A percentile compares a stretch with the other conserved stretches of the same genome.
Evolutionary conservation across 2,797 vertebrate species (phyloP).

Genomic region (Carapus acus): DNA sequence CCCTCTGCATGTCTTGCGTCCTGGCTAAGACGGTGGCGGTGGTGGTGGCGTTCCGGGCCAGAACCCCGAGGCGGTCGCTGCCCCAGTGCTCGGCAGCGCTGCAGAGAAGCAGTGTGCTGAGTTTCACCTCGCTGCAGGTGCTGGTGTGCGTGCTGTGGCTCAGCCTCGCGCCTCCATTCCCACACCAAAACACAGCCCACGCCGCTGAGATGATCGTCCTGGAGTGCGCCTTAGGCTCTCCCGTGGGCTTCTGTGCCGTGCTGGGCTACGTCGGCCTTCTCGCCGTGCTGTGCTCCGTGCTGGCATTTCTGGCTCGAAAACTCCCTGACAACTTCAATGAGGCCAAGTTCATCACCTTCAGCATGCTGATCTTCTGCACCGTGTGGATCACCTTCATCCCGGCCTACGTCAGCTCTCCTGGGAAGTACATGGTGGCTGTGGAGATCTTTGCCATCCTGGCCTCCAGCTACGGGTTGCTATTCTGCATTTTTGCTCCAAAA

Average conservation of each 20-base stretch:
- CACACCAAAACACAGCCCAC: slow-evolving; percentile 58
- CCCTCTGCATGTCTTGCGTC: slow-evolving; percentile 61
- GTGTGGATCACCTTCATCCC: slow-evolving; percentile 74
- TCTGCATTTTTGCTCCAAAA: slow-evolving; percentile 71
- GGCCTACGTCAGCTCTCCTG: slow-evolving; percentile 73
- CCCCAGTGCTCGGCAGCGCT: slow-evolving; percentile 61
- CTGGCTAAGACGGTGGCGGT: slow-evolving; percentile 61
- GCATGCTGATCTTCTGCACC: slow-evolving; percentile 72
- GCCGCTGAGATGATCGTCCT: slow-evolving; percentile 62
- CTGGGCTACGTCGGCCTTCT: slow-evolving; percentile 67
- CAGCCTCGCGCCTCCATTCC: slow-evolving; percentile 58
- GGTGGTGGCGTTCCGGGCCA: slow-evolving; percentile 56
- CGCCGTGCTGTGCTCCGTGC: slow-evolving; percentile 59
- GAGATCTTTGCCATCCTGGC: slow-evolving; percentile 75
- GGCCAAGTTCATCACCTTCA: slow-evolving; percentile 73
- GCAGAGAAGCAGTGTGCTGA: slow-evolving; percentile 65
- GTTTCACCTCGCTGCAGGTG: slow-evolving; percentile 63
- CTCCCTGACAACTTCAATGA: slow-evolving; percentile 75
- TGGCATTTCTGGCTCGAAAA: slow-evolving; percentile 70
- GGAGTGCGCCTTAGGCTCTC: slow-evolving; percentile 68
- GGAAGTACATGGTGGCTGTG: slow-evolving; percentile 72
- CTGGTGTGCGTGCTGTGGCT: slow-evolving; percentile 67
- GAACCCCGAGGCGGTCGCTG: slow-evolving; percentile 44
- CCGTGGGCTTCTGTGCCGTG: slow-evolving; percentile 68
- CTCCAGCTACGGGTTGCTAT: slow-evolving; percentile 67